A percentile compares a stretch with the other conserved stretches of the same genome.
Conservation (phyloP, 1,140 invertebrate species). For the Aradophagus sp. region DNA sequence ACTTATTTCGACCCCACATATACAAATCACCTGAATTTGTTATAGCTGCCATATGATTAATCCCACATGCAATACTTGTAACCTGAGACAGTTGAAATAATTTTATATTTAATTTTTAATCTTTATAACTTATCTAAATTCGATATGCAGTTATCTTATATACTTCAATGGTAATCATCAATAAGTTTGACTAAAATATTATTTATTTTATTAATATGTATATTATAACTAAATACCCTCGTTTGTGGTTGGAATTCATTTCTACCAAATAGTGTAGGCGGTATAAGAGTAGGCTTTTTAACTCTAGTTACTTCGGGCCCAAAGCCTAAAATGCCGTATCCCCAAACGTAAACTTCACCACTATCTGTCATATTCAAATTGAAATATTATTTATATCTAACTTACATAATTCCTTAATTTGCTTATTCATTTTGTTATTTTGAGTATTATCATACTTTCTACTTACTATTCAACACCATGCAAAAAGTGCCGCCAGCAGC, state of each 20-base stretch:
- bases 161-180: background rate
- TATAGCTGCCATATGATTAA: constrained; percentile 87
- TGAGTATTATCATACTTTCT: no score
- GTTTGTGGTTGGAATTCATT: constrained; percentile 86
- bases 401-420: no score
- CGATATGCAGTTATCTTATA: no score
- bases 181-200: no score
- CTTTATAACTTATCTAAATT: no score
- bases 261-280: constrained; percentile 86
- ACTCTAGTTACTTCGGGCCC: constrained; percentile 85
- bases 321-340: constrained; percentile 91
- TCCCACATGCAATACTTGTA: constrained; percentile 81
- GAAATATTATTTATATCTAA: no score
- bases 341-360: constrained; percentile 94
- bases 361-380: no score
- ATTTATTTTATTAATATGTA: constrained; percentile 2
- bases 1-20: constrained; percentile 92
- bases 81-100: constrained; percentile 52
- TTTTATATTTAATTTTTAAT: constrained; percentile 1
- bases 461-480: constrained; percentile 85
- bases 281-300: constrained; percentile 81
- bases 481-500: constrained; percentile 92
- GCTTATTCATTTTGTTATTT: no score
- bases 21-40: constrained; percentile 88
- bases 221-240: constrained; percentile 15